Evolutionary conservation across 1,140 invertebrate species (phyloP).

Genomic region (Drosophila azteca): DNA sequence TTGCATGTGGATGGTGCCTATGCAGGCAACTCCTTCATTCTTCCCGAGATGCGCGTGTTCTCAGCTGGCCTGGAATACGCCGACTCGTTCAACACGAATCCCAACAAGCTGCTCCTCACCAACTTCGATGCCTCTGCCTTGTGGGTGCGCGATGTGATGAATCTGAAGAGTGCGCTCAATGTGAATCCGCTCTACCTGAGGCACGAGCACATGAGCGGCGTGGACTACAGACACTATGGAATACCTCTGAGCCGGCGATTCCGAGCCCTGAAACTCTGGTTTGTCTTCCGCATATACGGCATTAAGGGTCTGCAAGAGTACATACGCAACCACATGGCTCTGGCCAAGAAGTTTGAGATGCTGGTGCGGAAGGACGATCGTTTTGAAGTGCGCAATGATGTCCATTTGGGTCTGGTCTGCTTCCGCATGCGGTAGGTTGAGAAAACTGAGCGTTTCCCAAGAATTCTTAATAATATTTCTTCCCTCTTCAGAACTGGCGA

Average conservation of each 20-base stretch:
- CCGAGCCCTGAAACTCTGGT: constrained; percentile 94
- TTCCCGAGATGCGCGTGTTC: constrained; percentile 91
- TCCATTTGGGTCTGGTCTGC: constrained; percentile 89
- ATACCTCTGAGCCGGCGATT: constrained; percentile 95
- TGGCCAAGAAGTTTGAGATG: constrained; percentile 94
- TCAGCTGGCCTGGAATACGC: constrained; percentile 92
- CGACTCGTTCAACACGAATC: constrained; percentile 96
- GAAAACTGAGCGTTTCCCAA: no score
- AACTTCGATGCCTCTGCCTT: constrained; percentile 96
- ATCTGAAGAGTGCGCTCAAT: constrained; percentile 92
- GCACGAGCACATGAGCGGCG: constrained; percentile 88
- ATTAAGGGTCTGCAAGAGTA: constrained; percentile 92
- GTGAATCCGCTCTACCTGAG: constrained; percentile 97
- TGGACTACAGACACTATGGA: constrained; percentile 95
- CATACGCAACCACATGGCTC: constrained; percentile 93
- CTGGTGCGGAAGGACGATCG: constrained; percentile 89
- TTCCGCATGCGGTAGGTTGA: constrained; percentile 86
- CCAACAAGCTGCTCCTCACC: constrained; percentile 95
- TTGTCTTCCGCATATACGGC: constrained; percentile 93
- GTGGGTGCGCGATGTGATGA: constrained; percentile 93
- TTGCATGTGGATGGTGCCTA: constrained; percentile 92
- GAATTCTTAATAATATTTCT: not conserved
- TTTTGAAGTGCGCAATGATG: constrained; percentile 94
- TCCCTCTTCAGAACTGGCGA: constrained; percentile 50
- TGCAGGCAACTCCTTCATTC: constrained; percentile 93